Evolutionary conservation across 2,888 invertebrate species (phyloP), one percentile per base, ranked within the genome.

Genomic region (Drosophila nigricruria): DNA sequence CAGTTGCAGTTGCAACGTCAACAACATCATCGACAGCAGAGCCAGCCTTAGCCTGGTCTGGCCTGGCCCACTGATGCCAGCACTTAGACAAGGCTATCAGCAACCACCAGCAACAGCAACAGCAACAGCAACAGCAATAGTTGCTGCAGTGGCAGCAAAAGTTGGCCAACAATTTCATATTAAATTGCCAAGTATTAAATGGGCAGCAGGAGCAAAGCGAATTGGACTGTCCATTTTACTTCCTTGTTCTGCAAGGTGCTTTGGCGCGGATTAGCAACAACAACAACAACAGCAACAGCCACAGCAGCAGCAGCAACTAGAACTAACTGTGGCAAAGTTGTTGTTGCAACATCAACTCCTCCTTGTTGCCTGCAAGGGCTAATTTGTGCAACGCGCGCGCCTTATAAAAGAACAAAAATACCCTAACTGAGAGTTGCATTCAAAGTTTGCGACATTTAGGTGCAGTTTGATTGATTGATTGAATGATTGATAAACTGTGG

Each of bases 101-200:
- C 87, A 81, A 81, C 85, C 81, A 61, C 38, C 89, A 84, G 77
- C 87, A 82, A 79, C 84, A 25, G 61, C 52, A 59, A 47, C 80
- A 18, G 58, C 53, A 43, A 14, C 6, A 23, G 72, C 61, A n/a
- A n/a, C n/a, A 45, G 56, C 32, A 25, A 54, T 34, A 34, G 59
- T 54, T 40, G 38, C 53, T 27, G 53, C 61, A 69, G 64, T 64
- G 63, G 63, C 64, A 73, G 77, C 76, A 77, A 73, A 79, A 85
- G 77, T 89, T 88, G 83, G 87, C 90, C 82, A 89, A 82, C 85
- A 90, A 91, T 87, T 90, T 90, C 78, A 82, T 91, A 90, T 89
- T 83, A 91, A 90, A 90, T 90, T 90, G 89, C 89, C 89, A 79
- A 81, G 90, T 77, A 90, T 91, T 91, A 90, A 91, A 90, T 85